Percentiles rank a stretch among this genome's conserved stretches.
These are phyloP conservation scores for Plebejus argus DNA, from an alignment of 2,888 invertebrate genomes.

Conservation along the genomic window DNA sequence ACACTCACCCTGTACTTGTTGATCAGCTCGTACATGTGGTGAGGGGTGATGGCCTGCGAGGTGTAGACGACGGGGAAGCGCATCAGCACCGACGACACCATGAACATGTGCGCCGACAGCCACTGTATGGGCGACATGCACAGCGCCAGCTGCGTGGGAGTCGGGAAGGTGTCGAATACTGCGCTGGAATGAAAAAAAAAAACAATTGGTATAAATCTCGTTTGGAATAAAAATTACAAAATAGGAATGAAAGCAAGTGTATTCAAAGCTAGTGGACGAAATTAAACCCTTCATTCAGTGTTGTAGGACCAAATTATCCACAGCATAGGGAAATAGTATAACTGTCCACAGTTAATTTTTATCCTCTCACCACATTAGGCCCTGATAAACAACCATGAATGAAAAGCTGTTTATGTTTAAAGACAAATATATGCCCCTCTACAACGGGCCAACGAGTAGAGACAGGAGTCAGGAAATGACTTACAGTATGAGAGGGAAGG, in stretches of 20 bases:
- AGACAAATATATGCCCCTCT: too few species aligned
- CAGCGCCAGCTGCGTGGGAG: conserved; percentile 49
- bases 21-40: conserved; percentile 51
- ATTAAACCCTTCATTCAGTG: neutral
- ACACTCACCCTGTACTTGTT: conserved; percentile 55
- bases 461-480: conserved; percentile 35
- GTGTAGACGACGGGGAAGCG: conserved; percentile 54
- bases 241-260: neutral
- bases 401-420: neutral
- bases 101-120: conserved; percentile 51
- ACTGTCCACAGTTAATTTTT: neutral
- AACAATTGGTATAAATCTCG: too few species aligned
- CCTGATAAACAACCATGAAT: neutral
- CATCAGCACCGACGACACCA: conserved; percentile 46
- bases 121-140: conserved; percentile 56
- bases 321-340: neutral
- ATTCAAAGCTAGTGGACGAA: neutral
- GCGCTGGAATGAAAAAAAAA: conserved; percentile 35
- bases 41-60: conserved; percentile 45
- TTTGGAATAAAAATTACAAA: neutral
- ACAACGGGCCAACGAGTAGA: neutral
- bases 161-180: conserved; percentile 46
- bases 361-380: neutral
- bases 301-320: neutral
- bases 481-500: conserved; percentile 57